Evolutionary conservation across 2,113 vertebrate genomes (phyloP).

Genomic region (Tupaia chinensis): DNA sequence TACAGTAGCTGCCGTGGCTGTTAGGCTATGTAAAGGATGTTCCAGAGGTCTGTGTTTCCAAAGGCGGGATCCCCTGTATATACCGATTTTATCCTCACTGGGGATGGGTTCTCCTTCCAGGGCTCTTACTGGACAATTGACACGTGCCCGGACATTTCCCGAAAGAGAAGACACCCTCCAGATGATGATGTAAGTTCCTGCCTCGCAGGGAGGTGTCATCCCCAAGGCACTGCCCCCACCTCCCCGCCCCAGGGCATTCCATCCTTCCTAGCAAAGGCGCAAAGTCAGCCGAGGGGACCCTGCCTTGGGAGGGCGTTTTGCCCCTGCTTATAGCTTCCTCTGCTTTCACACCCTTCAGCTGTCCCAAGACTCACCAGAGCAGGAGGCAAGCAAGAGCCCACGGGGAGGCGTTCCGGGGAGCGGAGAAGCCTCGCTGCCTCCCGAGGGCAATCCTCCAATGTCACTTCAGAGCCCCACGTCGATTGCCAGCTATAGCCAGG

Average conservation of each 20-base stretch:
- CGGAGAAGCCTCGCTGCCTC: conserved; percentile 88
- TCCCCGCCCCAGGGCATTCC: not conserved
- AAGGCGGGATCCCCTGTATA: not conserved
- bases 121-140: conserved; percentile 99
- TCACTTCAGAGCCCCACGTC: conserved; percentile 87
- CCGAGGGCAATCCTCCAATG: conserved; percentile 87
- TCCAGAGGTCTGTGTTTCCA: not conserved
- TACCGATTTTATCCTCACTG: conserved; percentile 17
- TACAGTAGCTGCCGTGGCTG: not conserved
- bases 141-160: conserved; percentile 91
- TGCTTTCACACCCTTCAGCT: conserved; percentile 80
- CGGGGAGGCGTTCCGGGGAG: conserved; percentile 86
- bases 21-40: not conserved
- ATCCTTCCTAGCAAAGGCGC: not conserved
- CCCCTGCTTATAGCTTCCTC: conserved; percentile 72
- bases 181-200: conserved; percentile 89
- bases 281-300: not conserved
- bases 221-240: not conserved
- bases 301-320: not conserved
- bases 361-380: conserved; percentile 90
- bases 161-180: conserved; percentile 94
- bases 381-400: conserved; percentile 90
- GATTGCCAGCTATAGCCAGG: conserved; percentile 89
- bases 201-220: not conserved
- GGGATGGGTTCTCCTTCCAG: conserved; percentile 85